phyloP scores from a whole-genome alignment of 2,888 invertebrate genomes.

The Coelopa pilipes region DNA sequence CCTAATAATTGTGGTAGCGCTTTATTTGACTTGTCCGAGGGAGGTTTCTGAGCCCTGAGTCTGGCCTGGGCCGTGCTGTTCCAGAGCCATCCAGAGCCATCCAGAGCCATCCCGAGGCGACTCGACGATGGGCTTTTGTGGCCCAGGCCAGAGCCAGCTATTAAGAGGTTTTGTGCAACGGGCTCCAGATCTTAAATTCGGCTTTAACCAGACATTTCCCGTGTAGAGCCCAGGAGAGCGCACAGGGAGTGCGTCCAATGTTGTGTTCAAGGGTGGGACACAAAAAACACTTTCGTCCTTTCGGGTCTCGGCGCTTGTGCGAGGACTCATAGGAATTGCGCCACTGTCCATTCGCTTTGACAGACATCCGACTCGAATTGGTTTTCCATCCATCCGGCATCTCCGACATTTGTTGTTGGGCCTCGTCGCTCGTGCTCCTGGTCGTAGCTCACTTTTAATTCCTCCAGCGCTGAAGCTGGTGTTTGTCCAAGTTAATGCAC shows the following conservation, averaged over 20 bases:
- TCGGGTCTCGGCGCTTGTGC: no score
- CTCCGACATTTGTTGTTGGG: no score
- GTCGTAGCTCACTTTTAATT: background rate
- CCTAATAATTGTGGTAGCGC: constrained; percentile 11
- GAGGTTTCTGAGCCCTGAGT: background rate
- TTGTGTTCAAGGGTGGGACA: no score
- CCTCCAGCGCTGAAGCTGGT: background rate
- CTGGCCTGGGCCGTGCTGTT: background rate
- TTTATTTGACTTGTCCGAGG: background rate
- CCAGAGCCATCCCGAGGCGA: background rate
- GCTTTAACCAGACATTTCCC: no score
- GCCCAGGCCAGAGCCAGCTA: background rate
- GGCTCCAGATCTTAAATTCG: no score
- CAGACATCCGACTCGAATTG: constrained; percentile 22
- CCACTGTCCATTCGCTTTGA: constrained; percentile 20
- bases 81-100: background rate
- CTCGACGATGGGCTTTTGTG: background rate
- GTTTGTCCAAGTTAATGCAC: no score
- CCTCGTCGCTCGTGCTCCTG: background rate
- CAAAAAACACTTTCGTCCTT: no score
- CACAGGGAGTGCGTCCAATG: no score
- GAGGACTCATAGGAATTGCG: no score
- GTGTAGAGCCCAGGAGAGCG: no score
- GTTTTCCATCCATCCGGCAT: background rate
- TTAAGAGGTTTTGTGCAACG: no score